Conservation (phyloP, 2,113 vertebrate species). For the Ptilonorhynchus violaceus region DNA sequence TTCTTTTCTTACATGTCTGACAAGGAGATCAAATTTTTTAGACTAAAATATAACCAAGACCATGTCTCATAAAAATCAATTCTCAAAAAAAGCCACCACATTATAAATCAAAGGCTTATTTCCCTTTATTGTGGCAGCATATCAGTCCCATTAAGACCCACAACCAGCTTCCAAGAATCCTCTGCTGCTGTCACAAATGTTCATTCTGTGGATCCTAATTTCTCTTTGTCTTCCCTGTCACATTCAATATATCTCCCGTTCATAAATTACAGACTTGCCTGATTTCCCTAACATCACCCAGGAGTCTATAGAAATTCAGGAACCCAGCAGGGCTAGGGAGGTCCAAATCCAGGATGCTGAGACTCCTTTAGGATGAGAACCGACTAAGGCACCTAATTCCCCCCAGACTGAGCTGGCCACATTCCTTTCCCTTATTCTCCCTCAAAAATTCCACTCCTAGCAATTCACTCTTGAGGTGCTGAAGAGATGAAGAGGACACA, state of each 20-base stretch:
- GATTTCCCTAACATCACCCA: neutral
- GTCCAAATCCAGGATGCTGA: neutral
- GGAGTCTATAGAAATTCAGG: neutral
- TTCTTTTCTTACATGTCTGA: accelerated
- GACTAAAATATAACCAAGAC: neutral
- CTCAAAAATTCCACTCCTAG: neutral
- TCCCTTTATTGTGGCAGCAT: neutral
- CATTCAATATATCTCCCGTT: neutral
- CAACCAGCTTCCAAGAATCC: neutral
- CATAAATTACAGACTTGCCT: neutral
- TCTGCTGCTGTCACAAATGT: neutral
- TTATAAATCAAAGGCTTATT: neutral
- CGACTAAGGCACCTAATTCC: neutral
- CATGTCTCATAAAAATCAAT: accelerated
- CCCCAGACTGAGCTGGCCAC: neutral
- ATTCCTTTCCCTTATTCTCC: neutral
- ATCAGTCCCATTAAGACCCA: neutral
- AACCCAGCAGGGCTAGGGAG: neutral
- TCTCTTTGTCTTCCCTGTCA: neutral
- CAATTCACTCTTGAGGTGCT: neutral
- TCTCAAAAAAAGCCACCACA: neutral
- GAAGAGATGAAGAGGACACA: neutral
- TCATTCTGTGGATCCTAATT: neutral
- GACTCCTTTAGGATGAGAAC: neutral
- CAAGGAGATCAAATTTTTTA: neutral